A percentile compares a stretch with the other conserved stretches of the same genome.
phyloP scores from a whole-genome alignment of 37 sponge, comb jelly and placozoan genomes.

The Chondrosia reniformis region DNA sequence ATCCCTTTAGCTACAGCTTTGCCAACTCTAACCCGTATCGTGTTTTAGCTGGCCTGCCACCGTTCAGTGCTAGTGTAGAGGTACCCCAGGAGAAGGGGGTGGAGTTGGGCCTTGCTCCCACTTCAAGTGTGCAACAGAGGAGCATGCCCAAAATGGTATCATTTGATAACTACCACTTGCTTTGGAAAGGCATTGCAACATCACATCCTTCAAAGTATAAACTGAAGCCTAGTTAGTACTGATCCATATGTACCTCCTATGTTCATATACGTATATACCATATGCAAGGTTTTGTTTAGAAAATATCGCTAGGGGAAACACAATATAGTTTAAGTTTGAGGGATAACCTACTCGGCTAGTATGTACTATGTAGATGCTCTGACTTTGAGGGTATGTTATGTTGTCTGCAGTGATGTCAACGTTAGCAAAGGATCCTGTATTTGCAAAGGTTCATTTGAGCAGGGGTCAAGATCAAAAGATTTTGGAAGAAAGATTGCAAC shows the following conservation, averaged over 20 bases:
- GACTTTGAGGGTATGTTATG: no score
- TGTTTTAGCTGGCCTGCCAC: slow-evolving; percentile 62
- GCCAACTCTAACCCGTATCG: neutral
- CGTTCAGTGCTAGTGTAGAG: slow-evolving; percentile 42
- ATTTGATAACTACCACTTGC: slow-evolving; percentile 71
- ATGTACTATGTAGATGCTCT: no score
- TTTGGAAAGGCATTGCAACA: slow-evolving; percentile 85
- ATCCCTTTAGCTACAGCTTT: neutral
- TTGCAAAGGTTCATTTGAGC: slow-evolving; percentile 6
- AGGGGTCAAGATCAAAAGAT: neutral
- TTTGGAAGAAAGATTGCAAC: slow-evolving; percentile 3
- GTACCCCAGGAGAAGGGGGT: slow-evolving; percentile 5
- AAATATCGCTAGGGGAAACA: neutral
- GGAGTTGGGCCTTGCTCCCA: neutral
- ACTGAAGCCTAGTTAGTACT: slow-evolving; percentile 16
- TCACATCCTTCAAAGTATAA: slow-evolving; percentile 25
- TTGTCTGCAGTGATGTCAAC: neutral
- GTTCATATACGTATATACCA: neutral
- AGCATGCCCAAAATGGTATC: slow-evolving; percentile 32
- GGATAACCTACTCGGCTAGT: neutral
- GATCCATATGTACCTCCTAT: neutral
- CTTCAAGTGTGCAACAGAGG: neutral
- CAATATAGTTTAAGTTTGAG: neutral
- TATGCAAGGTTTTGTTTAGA: neutral
- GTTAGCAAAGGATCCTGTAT: neutral